These are phyloP conservation scores for Aegotheles bennettii DNA, from an alignment of 2,113 vertebrate species.

Conservation along the genomic window DNA sequence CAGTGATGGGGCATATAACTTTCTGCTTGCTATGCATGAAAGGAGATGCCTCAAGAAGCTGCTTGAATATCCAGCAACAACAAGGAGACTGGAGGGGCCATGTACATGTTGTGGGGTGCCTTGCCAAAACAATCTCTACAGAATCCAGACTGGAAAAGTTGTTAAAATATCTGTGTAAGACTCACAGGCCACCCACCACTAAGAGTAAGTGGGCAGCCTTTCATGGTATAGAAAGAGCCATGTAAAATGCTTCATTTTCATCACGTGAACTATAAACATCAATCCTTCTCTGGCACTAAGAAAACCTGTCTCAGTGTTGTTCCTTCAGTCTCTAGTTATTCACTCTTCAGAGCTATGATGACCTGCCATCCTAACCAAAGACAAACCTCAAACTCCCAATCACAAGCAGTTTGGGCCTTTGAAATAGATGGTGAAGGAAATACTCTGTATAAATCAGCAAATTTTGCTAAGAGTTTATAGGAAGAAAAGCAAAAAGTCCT, in stretches of 20 bases:
- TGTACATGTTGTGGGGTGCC: accelerated
- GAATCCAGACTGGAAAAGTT: not conserved
- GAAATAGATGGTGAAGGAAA: not conserved
- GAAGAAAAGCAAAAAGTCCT: not conserved
- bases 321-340: not conserved
- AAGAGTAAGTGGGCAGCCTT: not conserved
- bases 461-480: not conserved
- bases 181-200: not conserved
- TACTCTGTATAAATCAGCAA: not conserved
- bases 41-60: not conserved
- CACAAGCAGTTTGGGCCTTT: not conserved
- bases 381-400: not conserved
- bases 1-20: not conserved
- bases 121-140: not conserved
- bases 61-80: not conserved
- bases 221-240: not conserved
- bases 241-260: not conserved
- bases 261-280: not conserved
- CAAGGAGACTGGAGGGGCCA: not conserved
- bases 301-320: not conserved
- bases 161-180: not conserved
- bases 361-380: not conserved
- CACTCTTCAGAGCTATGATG: not conserved
- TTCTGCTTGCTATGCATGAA: not conserved
- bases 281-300: not conserved